Conservation (phyloP, 1,140 invertebrate genomes). For the Orchestia grillus region DNA sequence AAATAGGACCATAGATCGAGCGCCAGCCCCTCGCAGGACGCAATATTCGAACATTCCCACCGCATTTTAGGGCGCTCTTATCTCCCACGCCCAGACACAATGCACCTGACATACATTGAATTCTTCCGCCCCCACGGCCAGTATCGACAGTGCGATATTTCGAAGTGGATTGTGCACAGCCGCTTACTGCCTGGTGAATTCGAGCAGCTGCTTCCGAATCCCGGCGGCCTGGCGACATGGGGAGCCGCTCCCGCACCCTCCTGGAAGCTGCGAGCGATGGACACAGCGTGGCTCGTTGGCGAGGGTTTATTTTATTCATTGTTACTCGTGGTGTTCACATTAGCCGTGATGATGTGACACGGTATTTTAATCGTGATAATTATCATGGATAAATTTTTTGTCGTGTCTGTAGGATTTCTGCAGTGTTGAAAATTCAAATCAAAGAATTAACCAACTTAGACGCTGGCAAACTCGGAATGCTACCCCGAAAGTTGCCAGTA, state of each 20-base stretch:
- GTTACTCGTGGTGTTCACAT: neutral
- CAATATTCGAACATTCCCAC: neutral
- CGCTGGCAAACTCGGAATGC: no score
- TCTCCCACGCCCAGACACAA: neutral
- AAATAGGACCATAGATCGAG: neutral
- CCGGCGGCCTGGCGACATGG: neutral
- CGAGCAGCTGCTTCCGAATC: neutral
- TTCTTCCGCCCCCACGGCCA: neutral
- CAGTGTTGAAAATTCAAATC: no score
- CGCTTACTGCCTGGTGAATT: neutral
- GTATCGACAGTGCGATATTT: conserved; percentile 7
- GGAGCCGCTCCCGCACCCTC: neutral
- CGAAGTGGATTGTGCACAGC: neutral
- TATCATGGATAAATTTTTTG: neutral
- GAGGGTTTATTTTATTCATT: neutral
- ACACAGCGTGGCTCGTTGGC: neutral
- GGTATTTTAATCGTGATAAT: neutral
- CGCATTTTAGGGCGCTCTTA: neutral
- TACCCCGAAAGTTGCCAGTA: no score
- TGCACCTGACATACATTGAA: neutral
- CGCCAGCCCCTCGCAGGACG: neutral
- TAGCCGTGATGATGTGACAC: neutral
- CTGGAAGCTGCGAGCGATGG: no score
- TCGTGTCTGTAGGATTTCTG: no score
- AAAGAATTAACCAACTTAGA: no score